Percentiles rank a stretch among this genome's conserved stretches.
phyloP scores from a whole-genome alignment of 2,113 vertebrate species.

The Penelope pileata region DNA sequence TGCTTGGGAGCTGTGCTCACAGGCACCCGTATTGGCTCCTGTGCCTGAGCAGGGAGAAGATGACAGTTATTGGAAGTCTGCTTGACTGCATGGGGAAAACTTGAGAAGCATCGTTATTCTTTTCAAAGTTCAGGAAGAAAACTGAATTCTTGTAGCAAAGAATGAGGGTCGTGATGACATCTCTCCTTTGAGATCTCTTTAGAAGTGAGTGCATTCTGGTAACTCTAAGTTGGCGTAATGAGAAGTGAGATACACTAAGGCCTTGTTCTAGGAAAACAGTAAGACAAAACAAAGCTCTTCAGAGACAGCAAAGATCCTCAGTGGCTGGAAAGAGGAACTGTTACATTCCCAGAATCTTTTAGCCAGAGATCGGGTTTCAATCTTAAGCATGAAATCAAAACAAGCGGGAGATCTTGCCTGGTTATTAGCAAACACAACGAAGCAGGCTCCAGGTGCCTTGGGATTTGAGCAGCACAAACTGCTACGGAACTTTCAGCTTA shows the following conservation, averaged over 20 bases:
- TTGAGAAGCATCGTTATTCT: accelerated
- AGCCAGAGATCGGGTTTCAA: slow-evolving; percentile 4
- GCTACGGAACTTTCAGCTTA: not conserved
- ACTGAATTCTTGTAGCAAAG: not conserved
- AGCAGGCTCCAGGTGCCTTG: not conserved
- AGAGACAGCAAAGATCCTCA: not conserved
- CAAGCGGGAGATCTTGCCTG: not conserved
- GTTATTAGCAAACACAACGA: not conserved
- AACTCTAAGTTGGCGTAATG: not conserved
- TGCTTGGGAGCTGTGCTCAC: not conserved
- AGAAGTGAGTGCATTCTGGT: not conserved
- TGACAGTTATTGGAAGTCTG: no score
- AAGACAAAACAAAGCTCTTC: not conserved
- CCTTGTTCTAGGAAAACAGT: not conserved
- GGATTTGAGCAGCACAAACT: not conserved
- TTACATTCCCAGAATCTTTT: slow-evolving; percentile 28
- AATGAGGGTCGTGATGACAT: not conserved
- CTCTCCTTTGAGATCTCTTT: not conserved
- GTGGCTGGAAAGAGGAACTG: slow-evolving; percentile 8
- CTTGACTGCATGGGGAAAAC: not conserved
- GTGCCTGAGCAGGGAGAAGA: not conserved
- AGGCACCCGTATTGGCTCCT: not conserved
- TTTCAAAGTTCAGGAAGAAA: not conserved
- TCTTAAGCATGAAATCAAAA: not conserved
- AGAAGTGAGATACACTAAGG: not conserved